phyloP scores from a whole-genome alignment of 1,140 invertebrate genomes.

The Arctopsyche grandis region DNA sequence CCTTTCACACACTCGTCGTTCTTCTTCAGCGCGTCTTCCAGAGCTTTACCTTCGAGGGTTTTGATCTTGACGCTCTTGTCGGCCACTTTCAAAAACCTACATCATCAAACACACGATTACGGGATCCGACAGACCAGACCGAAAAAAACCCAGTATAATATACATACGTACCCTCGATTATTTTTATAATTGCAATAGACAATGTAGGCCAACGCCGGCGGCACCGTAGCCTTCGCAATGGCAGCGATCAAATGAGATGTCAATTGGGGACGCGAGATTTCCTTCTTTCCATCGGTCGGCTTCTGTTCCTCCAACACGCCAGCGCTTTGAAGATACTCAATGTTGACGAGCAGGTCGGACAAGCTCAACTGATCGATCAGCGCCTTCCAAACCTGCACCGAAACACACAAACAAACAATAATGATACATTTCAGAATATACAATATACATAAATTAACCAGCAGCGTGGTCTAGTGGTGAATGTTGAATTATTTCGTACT shows the following conservation, averaged over 20 bases:
- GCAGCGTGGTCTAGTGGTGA: too few species aligned
- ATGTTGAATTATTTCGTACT: too few species aligned
- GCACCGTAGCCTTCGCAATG: slow-evolving; percentile 2
- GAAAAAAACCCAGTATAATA: background rate
- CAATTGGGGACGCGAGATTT: background rate
- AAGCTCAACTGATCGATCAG: background rate
- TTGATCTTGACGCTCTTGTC: background rate
- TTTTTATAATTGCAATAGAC: slow-evolving; percentile 34
- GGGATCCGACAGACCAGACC: background rate
- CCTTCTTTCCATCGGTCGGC: background rate
- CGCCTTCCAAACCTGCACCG: slow-evolving; percentile 10
- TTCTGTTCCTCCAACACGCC: slow-evolving; percentile 1
- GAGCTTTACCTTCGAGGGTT: too few species aligned
- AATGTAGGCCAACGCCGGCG: slow-evolving; percentile 4
- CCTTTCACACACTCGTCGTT: background rate
- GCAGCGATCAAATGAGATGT: background rate
- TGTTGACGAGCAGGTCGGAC: background rate
- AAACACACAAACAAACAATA: background rate
- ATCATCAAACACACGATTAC: background rate
- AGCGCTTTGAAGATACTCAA: background rate
- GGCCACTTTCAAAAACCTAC: background rate
- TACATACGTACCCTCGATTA: background rate
- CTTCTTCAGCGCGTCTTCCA: background rate
- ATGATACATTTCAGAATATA: too few species aligned
- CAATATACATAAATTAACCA: too few species aligned